phyloP scores from a whole-genome alignment of 2,113 vertebrate genomes.

The Rallus limicola region DNA sequence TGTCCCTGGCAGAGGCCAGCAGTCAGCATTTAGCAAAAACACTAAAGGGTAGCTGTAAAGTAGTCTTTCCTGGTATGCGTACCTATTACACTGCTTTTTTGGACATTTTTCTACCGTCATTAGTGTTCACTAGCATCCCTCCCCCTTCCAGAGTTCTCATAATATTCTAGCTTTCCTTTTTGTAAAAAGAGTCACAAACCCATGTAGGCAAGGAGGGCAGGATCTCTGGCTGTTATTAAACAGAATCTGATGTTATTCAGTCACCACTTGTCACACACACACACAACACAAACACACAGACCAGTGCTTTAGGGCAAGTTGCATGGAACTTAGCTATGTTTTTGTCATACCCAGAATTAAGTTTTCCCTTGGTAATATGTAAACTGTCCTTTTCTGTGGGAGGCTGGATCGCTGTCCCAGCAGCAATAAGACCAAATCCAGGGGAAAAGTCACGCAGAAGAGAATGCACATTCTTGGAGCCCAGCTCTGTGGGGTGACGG shows the following conservation, averaged over 20 bases:
- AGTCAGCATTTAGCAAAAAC: not conserved
- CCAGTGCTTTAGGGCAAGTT: not conserved
- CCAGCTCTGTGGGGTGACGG: not conserved
- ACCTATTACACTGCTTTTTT: not conserved
- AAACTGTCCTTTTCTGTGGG: not conserved
- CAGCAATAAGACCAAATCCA: not conserved
- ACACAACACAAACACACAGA: fast-evolving
- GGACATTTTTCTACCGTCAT: not conserved
- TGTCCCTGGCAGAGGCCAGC: not conserved
- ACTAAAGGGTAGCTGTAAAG: not conserved
- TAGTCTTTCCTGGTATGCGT: not conserved
- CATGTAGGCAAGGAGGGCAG: fast-evolving
- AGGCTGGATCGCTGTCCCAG: not conserved
- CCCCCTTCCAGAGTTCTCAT: not conserved
- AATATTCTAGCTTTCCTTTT: not conserved
- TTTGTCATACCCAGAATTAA: not conserved
- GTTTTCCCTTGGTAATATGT: slow-evolving; percentile 21
- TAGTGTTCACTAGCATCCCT: not conserved
- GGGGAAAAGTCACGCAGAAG: slow-evolving; percentile 4
- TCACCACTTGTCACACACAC: not conserved
- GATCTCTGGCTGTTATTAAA: not conserved
- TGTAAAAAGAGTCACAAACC: not conserved
- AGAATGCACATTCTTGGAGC: not conserved
- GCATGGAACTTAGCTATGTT: not conserved
- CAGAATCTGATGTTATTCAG: not conserved